These are phyloP conservation scores for Nesoenas mayeri DNA, from an alignment of 2,113 vertebrate species.

Conservation along the genomic window DNA sequence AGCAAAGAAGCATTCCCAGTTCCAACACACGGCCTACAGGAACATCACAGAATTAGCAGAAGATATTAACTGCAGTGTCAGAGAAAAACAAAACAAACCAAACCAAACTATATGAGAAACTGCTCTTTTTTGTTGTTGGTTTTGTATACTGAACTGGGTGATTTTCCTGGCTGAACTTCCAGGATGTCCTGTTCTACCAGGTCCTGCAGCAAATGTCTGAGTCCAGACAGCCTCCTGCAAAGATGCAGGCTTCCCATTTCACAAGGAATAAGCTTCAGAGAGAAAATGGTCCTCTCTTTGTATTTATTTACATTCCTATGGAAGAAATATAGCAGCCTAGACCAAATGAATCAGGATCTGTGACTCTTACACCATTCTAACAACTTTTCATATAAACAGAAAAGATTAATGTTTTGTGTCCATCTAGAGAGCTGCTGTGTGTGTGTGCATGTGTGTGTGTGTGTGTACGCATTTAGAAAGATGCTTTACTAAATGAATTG, in stretches of 20 bases:
- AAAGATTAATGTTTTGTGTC: background rate
- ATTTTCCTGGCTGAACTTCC: background rate
- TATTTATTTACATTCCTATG: background rate
- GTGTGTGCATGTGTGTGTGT: background rate
- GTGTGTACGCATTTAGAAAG: background rate
- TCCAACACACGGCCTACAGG: background rate
- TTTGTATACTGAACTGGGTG: background rate
- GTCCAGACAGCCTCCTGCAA: background rate
- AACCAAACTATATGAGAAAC: background rate
- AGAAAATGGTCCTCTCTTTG: background rate
- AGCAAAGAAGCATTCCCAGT: background rate
- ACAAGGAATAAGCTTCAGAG: background rate
- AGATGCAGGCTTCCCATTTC: background rate
- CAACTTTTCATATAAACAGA: background rate
- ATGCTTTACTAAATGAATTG: constrained; percentile 66
- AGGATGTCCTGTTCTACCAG: background rate
- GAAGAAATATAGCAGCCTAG: background rate
- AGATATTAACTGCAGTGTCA: background rate
- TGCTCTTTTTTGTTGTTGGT: background rate
- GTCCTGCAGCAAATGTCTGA: background rate
- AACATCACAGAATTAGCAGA: background rate
- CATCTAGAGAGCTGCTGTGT: background rate
- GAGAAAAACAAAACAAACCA: background rate
- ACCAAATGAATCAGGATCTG: background rate
- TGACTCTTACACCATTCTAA: background rate